Evolutionary conservation across 2,797 vertebrate genomes (phyloP).

Genomic region (Myripristis jacobus): DNA sequence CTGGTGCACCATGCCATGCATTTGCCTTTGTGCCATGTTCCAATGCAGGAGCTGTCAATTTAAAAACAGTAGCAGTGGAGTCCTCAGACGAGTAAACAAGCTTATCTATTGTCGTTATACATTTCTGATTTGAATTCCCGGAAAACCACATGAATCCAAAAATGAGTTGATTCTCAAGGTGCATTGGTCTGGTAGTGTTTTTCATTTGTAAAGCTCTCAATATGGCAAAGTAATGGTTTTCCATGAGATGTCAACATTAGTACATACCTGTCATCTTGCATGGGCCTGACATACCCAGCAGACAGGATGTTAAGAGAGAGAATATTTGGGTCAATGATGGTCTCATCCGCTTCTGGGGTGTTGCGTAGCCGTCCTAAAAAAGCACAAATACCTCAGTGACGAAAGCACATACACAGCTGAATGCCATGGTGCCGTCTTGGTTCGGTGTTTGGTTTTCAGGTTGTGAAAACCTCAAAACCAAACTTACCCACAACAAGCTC

Average conservation of each 20-base stretch:
- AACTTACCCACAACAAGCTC: conserved; percentile 96
- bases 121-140: conserved; percentile 13
- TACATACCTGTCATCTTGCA: conserved; percentile 93
- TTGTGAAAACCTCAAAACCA: background rate
- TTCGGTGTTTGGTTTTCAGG: background rate
- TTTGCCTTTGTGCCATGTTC: conserved; percentile 25
- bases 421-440: background rate
- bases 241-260: background rate
- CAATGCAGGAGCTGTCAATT: conserved; percentile 41
- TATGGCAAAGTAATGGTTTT: background rate
- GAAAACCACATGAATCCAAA: conserved; percentile 9
- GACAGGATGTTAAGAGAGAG: conserved; percentile 97
- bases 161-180: background rate
- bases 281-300: conserved; percentile 88
- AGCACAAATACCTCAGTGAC: conserved; percentile 18
- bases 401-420: background rate
- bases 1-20: conserved; percentile 54
- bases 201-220: conserved; percentile 12
- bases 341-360: conserved; percentile 93
- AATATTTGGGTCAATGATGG: conserved; percentile 95
- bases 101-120: background rate
- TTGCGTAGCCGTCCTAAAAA: conserved; percentile 92
- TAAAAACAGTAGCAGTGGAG: conserved; percentile 3
- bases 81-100: conserved; percentile 6
- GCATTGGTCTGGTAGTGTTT: background rate